These are phyloP conservation scores for Notodonta ziczac DNA, from an alignment of 2,888 invertebrate species.

Conservation along the genomic window DNA sequence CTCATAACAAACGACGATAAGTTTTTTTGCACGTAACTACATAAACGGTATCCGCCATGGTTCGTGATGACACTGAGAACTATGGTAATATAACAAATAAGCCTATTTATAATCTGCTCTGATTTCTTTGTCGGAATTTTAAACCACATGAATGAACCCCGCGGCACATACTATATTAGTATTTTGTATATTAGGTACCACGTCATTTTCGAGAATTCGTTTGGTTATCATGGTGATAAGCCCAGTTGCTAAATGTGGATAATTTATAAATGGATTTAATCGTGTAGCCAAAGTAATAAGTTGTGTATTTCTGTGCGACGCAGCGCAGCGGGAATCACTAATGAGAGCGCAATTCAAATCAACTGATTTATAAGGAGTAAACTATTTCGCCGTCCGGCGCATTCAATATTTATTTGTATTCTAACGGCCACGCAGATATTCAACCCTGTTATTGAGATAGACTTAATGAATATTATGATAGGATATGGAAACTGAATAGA, in stretches of 20 bases:
- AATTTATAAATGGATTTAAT: constrained; percentile 65
- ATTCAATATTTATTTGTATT: constrained; percentile 75
- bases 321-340: constrained; percentile 75
- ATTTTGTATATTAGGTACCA: constrained; percentile 30
- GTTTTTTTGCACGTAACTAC: constrained; percentile 36
- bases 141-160: constrained; percentile 32
- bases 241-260: constrained; percentile 55
- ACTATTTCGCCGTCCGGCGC: constrained; percentile 68
- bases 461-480: constrained; percentile 36
- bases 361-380: constrained; percentile 81
- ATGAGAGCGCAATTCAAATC: constrained; percentile 82
- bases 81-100: constrained; percentile 45
- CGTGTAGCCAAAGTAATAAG: constrained; percentile 79
- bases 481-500: neutral
- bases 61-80: constrained; percentile 34
- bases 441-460: constrained; percentile 50
- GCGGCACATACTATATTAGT: constrained; percentile 17
- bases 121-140: constrained; percentile 32
- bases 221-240: constrained; percentile 62
- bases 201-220: constrained; percentile 45
- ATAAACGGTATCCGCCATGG: constrained; percentile 33
- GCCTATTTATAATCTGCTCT: constrained; percentile 43
- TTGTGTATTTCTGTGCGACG: constrained; percentile 72
- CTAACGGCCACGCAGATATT: constrained; percentile 69
- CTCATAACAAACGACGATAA: constrained; percentile 37